phyloP scores from a whole-genome alignment of 2,113 vertebrate genomes.

The Falcunculus frontatus region DNA sequence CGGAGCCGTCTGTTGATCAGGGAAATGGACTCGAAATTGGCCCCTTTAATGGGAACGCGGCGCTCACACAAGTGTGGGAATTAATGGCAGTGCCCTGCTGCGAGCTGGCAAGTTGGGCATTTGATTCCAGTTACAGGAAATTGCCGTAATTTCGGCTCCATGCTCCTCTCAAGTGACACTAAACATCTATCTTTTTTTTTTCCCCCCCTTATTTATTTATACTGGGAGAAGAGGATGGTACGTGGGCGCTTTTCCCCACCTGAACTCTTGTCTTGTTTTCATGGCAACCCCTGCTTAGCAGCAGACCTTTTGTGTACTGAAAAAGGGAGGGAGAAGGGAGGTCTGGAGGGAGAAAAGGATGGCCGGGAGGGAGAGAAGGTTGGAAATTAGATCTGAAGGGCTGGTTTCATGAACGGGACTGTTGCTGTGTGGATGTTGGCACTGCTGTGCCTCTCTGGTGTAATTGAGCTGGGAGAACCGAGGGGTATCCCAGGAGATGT shows the following conservation, averaged over 20 bases:
- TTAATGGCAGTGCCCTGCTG: conserved; percentile 66
- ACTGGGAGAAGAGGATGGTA: neutral
- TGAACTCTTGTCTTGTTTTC: conserved; percentile 6
- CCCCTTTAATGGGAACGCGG: conserved; percentile 68
- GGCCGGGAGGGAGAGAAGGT: neutral
- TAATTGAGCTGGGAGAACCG: neutral
- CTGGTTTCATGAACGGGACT: neutral
- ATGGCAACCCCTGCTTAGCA: conserved; percentile 41
- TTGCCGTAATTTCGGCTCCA: conserved; percentile 72
- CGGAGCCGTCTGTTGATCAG: conserved; percentile 71
- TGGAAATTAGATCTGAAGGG: neutral
- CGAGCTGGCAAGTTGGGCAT: conserved; percentile 65
- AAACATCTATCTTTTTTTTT: neutral
- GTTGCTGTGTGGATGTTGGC: neutral
- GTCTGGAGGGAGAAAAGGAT: neutral
- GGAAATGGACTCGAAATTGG: conserved; percentile 75
- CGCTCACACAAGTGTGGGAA: conserved; percentile 60
- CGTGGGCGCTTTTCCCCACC: neutral
- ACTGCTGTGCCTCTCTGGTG: neutral
- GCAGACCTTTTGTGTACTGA: neutral
- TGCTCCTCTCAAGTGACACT: conserved; percentile 51
- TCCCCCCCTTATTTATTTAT: neutral
- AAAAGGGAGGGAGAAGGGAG: neutral
- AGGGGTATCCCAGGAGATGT: neutral
- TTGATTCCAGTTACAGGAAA: conserved; percentile 75